Evolutionary conservation across 2,888 invertebrate genomes (phyloP), one percentile per base, ranked within the genome.

Genomic region (Apodemia zela): DNA sequence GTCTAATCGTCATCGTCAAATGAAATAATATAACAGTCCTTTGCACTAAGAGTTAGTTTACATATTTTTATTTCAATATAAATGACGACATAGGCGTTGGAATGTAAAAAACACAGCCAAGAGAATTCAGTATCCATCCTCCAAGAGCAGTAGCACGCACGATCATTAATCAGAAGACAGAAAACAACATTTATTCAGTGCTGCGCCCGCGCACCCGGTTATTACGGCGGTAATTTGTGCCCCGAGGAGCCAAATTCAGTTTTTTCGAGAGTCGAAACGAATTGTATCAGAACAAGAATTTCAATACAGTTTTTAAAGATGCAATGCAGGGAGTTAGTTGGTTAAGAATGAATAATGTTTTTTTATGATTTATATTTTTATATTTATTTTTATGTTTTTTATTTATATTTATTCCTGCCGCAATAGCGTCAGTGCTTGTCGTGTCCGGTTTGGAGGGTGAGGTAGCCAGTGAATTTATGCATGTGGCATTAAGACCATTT

Each of bases 181-280:
- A 38, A 61, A 60, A 60, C 63, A 47, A 60, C 65, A 62, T 29
- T 61, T 57, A 63, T 33, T 49, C 42, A 47, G 57, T 57, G 49
- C 38, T 47, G 61, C 67, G 61, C 49, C 47, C 35, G 65, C 65
- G 66, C 63, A 61, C 63, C 68, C 67, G 63, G 65, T 64, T 63
- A 67, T 67, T 67, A 67, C 64, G 49, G 17, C 62, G 35, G 63
- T 64, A 61, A 67, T 67, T 69, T 67, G 69, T 67, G 67, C 62
- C 66, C 60, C 42, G 42, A 35, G 42, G 63, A 49, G 33, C 59
- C 63, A 45, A 60, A 47, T 60, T 60, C 60, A 47, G 45, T 60
- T 60, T 60, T 45, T 60, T 60, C 45, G 60, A 45, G 45, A 47
- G 49, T 61, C 51, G 17, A 18, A 63, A 63, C 59, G 59, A 63